Evolutionary conservation across 2,113 vertebrate species (phyloP).

Genomic region (Hippocampus comes): DNA sequence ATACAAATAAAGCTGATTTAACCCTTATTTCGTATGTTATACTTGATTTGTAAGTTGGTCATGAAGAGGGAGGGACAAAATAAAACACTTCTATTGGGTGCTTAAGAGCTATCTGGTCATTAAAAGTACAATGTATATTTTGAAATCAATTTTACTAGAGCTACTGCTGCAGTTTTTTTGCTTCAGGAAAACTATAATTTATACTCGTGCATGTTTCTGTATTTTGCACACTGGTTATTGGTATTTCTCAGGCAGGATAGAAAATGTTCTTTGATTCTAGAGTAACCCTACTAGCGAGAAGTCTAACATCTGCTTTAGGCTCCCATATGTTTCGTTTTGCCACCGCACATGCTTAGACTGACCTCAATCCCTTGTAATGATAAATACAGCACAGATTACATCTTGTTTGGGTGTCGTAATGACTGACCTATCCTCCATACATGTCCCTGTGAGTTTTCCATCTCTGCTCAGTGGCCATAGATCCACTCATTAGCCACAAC

Average conservation of each 20-base stretch:
- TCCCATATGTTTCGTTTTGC: constrained; percentile 4
- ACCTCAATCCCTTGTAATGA: constrained; percentile 55
- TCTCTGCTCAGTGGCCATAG: too few species aligned
- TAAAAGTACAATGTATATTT: too few species aligned
- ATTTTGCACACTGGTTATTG: neutral
- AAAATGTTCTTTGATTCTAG: neutral
- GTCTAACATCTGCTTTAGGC: neutral
- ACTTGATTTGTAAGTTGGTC: too few species aligned
- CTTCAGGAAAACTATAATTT: neutral
- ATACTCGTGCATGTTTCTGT: neutral
- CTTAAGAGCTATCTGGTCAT: too few species aligned
- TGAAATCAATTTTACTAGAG: too few species aligned
- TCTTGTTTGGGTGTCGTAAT: constrained; percentile 51
- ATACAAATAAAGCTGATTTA: too few species aligned
- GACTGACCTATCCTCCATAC: constrained; percentile 23
- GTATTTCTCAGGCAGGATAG: too few species aligned
- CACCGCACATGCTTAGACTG: constrained; percentile 30
- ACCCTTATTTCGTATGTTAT: too few species aligned
- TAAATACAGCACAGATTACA: constrained; percentile 23
- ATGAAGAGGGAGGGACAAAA: too few species aligned
- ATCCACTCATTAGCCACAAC: too few species aligned
- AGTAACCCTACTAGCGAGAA: neutral
- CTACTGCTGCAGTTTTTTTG: too few species aligned
- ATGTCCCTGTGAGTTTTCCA: neutral
- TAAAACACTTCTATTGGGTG: too few species aligned